Conservation (phyloP, 2,113 vertebrate genomes). For the Ptilorrhoa leucosticta region DNA sequence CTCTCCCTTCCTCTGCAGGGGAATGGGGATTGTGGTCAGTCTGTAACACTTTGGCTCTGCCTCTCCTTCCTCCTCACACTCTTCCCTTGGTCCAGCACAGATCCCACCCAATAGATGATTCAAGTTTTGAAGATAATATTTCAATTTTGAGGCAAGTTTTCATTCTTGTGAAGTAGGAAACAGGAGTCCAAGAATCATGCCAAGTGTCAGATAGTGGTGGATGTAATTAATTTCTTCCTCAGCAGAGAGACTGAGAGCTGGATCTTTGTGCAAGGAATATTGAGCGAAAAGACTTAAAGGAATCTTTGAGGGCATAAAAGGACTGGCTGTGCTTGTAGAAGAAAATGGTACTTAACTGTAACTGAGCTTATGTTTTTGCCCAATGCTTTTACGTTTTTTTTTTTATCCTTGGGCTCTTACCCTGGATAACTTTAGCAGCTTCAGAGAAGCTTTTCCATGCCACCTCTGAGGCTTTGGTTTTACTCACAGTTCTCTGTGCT, state of each 20-base stretch:
- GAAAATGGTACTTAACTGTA: not conserved
- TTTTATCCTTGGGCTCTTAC: not conserved
- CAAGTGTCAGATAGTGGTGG: not conserved
- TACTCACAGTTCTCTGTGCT: not conserved
- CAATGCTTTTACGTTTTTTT: not conserved
- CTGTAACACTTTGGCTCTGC: not conserved
- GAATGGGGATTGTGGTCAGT: not conserved
- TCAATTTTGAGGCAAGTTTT: not conserved
- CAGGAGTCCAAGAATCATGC: not conserved
- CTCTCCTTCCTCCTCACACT: not conserved
- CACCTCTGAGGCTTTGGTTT: not conserved
- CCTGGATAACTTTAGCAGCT: not conserved
- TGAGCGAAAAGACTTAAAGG: not conserved
- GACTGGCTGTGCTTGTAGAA: not conserved
- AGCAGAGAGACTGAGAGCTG: not conserved
- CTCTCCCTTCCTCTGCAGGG: rapidly evolving
- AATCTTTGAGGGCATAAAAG: not conserved
- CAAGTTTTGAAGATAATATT: not conserved
- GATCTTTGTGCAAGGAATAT: not conserved
- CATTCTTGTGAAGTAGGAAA: not conserved
- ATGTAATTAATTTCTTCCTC: not conserved
- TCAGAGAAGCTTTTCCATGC: not conserved
- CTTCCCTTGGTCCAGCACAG: not conserved
- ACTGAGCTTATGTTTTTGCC: not conserved
- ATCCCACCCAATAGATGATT: not conserved